Evolutionary conservation across 2,797 vertebrate species (phyloP).

Genomic region (Pteropus rufus): DNA sequence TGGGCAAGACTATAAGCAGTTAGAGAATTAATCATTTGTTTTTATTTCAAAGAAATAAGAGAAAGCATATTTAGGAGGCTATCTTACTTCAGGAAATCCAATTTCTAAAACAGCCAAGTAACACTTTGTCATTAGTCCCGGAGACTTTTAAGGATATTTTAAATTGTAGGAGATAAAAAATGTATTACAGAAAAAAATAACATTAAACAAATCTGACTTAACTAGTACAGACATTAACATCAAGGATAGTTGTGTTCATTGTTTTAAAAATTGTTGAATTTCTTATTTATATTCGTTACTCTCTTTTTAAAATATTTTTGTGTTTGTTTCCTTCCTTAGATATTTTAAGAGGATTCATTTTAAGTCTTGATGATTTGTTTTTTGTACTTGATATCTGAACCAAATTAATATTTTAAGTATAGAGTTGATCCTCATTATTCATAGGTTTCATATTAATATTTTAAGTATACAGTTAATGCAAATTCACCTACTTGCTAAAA

Average conservation of each 20-base stretch:
- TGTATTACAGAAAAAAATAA: conserved; percentile 25
- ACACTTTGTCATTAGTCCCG: neutral
- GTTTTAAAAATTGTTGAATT: conserved; percentile 33
- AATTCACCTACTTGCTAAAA: neutral
- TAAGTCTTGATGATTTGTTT: conserved; percentile 14
- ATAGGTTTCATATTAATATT: neutral
- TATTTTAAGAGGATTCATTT: conserved; percentile 32
- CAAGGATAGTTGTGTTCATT: neutral
- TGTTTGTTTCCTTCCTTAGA: conserved; percentile 24
- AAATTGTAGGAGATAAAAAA: neutral
- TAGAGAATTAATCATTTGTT: conserved; percentile 28
- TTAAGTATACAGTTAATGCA: neutral
- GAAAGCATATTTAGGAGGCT: neutral
- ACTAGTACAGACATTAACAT: neutral
- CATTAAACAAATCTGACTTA: conserved; percentile 3
- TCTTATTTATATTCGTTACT: neutral
- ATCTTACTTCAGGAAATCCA: conserved; percentile 9
- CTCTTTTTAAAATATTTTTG: neutral
- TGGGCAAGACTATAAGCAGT: neutral
- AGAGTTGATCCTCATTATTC: neutral
- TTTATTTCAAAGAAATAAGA: conserved; percentile 35
- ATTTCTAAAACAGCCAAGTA: neutral
- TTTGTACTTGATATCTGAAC: conserved; percentile 25
- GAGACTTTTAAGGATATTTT: conserved; percentile 15
- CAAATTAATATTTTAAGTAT: conserved; percentile 23